These are phyloP conservation scores for Nestor notabilis DNA, from an alignment of 2,113 vertebrate species.

Conservation along the genomic window DNA sequence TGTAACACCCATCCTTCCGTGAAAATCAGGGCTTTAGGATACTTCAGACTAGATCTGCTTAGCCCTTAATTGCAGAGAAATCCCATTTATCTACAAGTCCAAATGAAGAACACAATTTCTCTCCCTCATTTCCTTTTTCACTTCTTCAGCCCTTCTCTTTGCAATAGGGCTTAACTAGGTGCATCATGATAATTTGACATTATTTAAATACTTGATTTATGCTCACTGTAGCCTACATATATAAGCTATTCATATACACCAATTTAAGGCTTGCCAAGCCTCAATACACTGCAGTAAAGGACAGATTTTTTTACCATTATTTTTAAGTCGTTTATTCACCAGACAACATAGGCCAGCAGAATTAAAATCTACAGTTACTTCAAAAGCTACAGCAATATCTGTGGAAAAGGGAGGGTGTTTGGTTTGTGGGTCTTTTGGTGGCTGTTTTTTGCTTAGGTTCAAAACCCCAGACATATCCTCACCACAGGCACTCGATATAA, in stretches of 20 bases:
- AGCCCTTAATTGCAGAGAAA: neutral
- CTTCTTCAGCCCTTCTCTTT: neutral
- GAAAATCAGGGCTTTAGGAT: neutral
- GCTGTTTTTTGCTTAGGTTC: neutral
- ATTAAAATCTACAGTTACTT: neutral
- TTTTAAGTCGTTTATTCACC: neutral
- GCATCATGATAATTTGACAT: neutral
- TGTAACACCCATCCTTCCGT: rapidly evolving
- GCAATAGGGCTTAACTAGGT: neutral
- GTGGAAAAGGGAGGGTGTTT: rapidly evolving
- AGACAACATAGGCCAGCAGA: rapidly evolving
- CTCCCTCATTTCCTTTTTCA: neutral
- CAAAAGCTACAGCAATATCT: neutral
- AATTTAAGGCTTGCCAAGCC: neutral
- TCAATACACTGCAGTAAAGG: neutral
- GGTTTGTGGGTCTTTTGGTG: neutral
- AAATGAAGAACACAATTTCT: neutral
- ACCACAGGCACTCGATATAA: neutral
- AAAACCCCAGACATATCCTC: neutral
- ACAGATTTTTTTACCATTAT: rapidly evolving
- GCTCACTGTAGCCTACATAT: neutral
- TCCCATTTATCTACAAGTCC: neutral
- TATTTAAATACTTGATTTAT: neutral
- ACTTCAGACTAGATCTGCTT: neutral
- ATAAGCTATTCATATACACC: neutral